Base-by-base conservation (phyloP, 2,797 vertebrate species). In the Pseudomugil gertrudae region DNA sequence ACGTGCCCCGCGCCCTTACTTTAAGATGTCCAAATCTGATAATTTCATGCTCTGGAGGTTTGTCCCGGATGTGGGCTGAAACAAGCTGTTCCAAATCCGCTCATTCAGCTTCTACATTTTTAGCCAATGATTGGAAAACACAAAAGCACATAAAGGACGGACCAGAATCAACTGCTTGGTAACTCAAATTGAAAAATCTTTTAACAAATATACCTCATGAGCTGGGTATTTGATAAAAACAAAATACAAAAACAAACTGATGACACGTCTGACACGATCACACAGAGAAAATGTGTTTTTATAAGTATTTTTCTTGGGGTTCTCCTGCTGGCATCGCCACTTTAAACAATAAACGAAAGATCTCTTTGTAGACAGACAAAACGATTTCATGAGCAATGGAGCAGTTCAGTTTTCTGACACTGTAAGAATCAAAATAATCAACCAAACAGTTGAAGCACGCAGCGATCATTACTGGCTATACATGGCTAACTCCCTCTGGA, bases 151-250 rank as follows among this genome's bases (percentile, higher is more conserved):
- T 69, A 84, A 14, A 3, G 45, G 19, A 65, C 32, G 33, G 61
- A 81, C 80, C 78, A 80, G 78, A 69, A 54, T 72, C 73, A 90
- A 84, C 63, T 78, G 15, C n/a, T 64, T 29, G 47, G 63, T 62
- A 63, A 51, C 23, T 63, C 9, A 57, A 78, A 74, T 74, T 61
- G 69, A 54, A 72, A 60, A 73, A 66, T 1, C 5, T 60, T 72
- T 63, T 72, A 52, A 62, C 40, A 57, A 48, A 74, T 70, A 79
- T 24, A 72, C 11, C 0, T 10, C 11, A 27, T 74, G 59, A 63
- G 58, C 57, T 61, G 36, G 30, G 21, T 43, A 9, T 72, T 55
- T 64, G 11, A 15, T 4, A 14, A 36, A 14, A 36, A 36, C 14
- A 32, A 32, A 36, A 36, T 14, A 36, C 57, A 75, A 9, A 69